Conservation (phyloP, 2,113 vertebrate genomes). For the Seriola dumerili region DNA sequence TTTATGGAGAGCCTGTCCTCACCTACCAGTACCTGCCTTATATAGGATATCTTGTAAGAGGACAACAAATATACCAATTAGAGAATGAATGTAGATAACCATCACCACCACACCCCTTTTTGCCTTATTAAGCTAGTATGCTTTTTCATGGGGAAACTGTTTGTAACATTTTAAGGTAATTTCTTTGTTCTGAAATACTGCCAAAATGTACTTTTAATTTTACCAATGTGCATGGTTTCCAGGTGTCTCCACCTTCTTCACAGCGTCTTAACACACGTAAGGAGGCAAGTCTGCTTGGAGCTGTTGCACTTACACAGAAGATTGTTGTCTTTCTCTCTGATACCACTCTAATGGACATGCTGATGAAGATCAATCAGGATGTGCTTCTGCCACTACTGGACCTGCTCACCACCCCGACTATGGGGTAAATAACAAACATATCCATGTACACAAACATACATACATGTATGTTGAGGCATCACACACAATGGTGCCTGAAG, state of each 20-base stretch:
- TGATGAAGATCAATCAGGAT: slow-evolving; percentile 97
- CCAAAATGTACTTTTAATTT: neutral
- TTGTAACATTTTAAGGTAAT: neutral
- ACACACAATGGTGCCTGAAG: neutral
- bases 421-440: slow-evolving; percentile 84
- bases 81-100: neutral
- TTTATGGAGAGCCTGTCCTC: slow-evolving; percentile 97
- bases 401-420: slow-evolving; percentile 89
- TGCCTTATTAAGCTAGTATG: neutral
- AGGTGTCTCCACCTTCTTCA: slow-evolving; percentile 90
- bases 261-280: slow-evolving; percentile 95
- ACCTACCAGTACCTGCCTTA: slow-evolving; percentile 99
- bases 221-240: slow-evolving; percentile 10
- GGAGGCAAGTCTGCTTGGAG: slow-evolving; percentile 94
- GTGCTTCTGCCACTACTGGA: slow-evolving; percentile 93
- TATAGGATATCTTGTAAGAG: slow-evolving; percentile 95
- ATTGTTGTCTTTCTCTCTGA: slow-evolving; percentile 96
- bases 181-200: neutral
- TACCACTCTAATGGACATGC: slow-evolving; percentile 97
- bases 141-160: neutral
- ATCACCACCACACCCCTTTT: neutral
- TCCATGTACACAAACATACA: neutral
- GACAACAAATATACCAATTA: neutral
- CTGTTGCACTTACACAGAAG: slow-evolving; percentile 93
- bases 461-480: neutral